A percentile compares a stretch with the other conserved stretches of the same genome.
Evolutionary conservation across 2,797 vertebrate genomes (phyloP).

Genomic region (Clarias laeviceps): DNA sequence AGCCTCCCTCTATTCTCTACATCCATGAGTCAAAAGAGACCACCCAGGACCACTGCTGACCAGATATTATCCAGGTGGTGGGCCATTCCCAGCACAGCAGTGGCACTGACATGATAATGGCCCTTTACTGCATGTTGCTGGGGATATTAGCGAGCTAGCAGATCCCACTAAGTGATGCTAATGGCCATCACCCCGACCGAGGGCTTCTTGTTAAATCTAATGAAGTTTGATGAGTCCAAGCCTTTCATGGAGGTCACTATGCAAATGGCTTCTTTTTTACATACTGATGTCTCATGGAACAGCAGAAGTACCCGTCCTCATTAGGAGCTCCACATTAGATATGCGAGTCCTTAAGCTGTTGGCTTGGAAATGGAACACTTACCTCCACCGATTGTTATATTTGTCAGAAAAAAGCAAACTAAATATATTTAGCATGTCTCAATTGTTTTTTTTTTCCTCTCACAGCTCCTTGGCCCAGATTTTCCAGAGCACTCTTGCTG

Average conservation of each 20-base stretch:
- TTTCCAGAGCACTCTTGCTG: not conserved
- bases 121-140: not conserved
- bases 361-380: slow-evolving; percentile 4
- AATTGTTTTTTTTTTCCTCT: not conserved
- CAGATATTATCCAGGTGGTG: slow-evolving; percentile 21
- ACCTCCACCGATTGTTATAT: slow-evolving; percentile 14
- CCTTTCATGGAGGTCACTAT: slow-evolving; percentile 16
- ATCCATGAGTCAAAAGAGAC: not conserved
- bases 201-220: slow-evolving; percentile 52
- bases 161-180: slow-evolving; percentile 61
- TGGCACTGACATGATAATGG: slow-evolving; percentile 15
- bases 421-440: not conserved
- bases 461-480: slow-evolving; percentile 13
- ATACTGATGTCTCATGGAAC: not conserved
- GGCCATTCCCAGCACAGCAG: not conserved
- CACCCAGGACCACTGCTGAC: not conserved
- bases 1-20: not conserved
- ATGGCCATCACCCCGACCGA: slow-evolving; percentile 57
- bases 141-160: slow-evolving; percentile 56
- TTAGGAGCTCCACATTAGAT: not conserved
- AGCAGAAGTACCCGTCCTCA: not conserved
- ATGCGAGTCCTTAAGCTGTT: not conserved
- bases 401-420: slow-evolving; percentile 14
- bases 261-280: slow-evolving; percentile 34
- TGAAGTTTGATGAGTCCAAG: slow-evolving; percentile 50